Evolutionary conservation across 2,888 invertebrate genomes (phyloP), one percentile per base, ranked within the genome.

Genomic region (Meiosimyza decipiens): DNA sequence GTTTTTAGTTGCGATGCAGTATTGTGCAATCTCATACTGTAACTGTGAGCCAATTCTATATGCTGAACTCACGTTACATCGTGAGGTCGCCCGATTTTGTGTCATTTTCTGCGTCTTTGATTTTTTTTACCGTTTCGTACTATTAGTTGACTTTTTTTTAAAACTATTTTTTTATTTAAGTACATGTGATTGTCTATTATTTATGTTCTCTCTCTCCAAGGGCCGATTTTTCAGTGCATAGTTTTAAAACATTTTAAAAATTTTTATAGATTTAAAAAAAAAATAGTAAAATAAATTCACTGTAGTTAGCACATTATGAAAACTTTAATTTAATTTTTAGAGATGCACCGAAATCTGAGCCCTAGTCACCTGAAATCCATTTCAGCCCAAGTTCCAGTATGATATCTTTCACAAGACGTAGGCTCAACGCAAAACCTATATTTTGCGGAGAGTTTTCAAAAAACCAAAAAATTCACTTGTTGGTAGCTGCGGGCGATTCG

Each of bases 1-100:
- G 67, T 68, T 69, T 40, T 50, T 63, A 54, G 63, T 72, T 55
- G 72, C 76, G 78, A 80, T 85, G 84, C 88, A 87, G 88, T 89
- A 90, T 92, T 90, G 92, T 91, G 91, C 93, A 97, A 97, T 97
- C 96, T 97, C 97, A 96, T 95, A 94, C 94, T 95, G 96, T 97
- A 96, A 96, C 95, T 95, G 95, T 96, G 96, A 95, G 95, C 91
- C 89, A 88, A 81, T 83, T 85, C 83, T 79, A 77, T 82, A 81
- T 80, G 74, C 82, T 80, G 84, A 84, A 82, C 85, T 85, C 87
- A 87, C 86, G 85, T 85, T 87, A 83, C 87, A 86, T 82, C 81
- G 84, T 87, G 87, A 85, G 87, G 85, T 87, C 87, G 83, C 84
- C 82, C 82, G 82, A 85, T 79, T 80, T 80, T 85, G 80, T 79